Percentiles rank a stretch among this genome's conserved stretches.
These are phyloP conservation scores for Napeogenes sylphis DNA, from an alignment of 2,888 invertebrate genomes.

Conservation along the genomic window DNA sequence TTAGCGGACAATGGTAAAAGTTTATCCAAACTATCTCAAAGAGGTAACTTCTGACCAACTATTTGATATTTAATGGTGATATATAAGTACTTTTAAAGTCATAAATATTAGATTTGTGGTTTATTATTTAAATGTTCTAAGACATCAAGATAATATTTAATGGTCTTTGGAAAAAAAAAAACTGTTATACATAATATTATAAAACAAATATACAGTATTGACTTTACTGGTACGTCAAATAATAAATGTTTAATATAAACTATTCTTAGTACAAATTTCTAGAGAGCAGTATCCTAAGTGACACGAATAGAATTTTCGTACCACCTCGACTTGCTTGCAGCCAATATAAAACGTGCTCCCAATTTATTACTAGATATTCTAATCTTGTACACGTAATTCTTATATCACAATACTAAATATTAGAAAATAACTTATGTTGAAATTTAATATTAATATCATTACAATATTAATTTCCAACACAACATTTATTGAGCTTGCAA, in stretches of 20 bases:
- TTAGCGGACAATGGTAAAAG: constrained; percentile 31
- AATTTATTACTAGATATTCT: constrained; percentile 48
- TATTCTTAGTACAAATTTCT: constrained; percentile 26
- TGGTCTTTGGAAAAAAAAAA: too few species aligned
- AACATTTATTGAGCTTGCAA: not conserved
- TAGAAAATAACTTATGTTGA: not conserved
- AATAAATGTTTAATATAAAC: constrained; percentile 3
- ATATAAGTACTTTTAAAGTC: too few species aligned
- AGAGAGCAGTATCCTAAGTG: constrained; percentile 49
- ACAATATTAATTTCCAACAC: not conserved
- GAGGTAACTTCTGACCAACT: too few species aligned
- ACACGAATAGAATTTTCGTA: constrained; percentile 62
- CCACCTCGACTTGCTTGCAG: constrained; percentile 57
- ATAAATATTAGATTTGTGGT: too few species aligned
- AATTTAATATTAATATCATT: not conserved
- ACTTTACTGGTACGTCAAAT: not conserved
- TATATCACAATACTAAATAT: constrained; percentile 1
- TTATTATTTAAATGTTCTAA: too few species aligned
- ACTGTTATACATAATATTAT: too few species aligned
- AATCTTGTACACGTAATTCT: constrained; percentile 2
- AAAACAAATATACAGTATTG: not conserved
- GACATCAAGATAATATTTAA: too few species aligned
- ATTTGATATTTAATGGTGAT: too few species aligned
- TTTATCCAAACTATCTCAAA: constrained; percentile 13
- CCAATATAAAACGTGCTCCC: constrained; percentile 74